A percentile compares a stretch with the other conserved stretches of the same genome.
Evolutionary conservation across 2,888 invertebrate species (phyloP).

Genomic region (Patella pellucida): DNA sequence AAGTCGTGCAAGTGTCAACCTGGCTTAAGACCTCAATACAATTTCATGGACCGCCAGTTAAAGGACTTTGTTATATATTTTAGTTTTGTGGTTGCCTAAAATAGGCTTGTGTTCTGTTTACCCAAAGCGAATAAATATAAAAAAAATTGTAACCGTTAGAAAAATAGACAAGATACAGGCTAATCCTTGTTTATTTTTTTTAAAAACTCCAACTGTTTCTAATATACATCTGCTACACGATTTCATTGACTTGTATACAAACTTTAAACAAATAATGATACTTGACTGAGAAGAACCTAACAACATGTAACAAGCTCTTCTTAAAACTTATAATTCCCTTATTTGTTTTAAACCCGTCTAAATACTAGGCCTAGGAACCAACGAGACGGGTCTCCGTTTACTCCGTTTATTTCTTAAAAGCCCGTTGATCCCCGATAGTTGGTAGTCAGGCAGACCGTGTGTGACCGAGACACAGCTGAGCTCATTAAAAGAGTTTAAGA

Average conservation of each 20-base stretch:
- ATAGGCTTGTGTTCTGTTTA: too few species aligned
- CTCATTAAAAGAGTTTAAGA: background rate
- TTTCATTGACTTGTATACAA: background rate
- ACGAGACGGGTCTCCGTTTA: background rate
- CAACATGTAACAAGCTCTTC: background rate
- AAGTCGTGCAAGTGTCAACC: too few species aligned
- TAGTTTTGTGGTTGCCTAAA: too few species aligned
- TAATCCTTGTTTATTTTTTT: too few species aligned
- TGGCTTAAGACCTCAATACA: too few species aligned
- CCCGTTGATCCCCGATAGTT: background rate
- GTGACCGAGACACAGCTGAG: background rate
- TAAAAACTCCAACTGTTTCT: too few species aligned
- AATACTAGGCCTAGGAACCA: background rate
- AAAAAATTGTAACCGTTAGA: too few species aligned
- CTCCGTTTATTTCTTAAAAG: background rate
- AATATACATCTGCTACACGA: too few species aligned
- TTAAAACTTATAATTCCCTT: background rate
- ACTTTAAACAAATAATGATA: background rate
- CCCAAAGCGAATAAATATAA: too few species aligned
- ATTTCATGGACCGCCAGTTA: too few species aligned
- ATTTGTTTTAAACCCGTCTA: background rate
- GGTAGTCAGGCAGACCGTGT: background rate
- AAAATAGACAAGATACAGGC: too few species aligned
- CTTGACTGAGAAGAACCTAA: background rate
- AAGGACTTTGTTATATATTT: too few species aligned